Conservation (phyloP, 2,888 invertebrate genomes). For the Muschampia staudingeri region DNA sequence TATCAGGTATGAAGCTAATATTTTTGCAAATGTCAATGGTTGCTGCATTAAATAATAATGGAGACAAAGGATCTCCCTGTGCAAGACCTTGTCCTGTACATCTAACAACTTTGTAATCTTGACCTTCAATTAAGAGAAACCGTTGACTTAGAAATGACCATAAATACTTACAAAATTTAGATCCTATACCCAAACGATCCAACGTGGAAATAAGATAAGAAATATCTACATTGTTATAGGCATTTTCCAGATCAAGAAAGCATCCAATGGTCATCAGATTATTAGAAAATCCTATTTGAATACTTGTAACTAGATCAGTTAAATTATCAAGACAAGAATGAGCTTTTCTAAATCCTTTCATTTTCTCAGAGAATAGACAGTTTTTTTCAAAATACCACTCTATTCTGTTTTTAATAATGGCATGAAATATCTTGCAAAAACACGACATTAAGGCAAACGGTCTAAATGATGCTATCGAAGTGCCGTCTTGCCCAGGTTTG, state of each 20-base stretch:
- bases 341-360: not conserved
- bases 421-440: not conserved
- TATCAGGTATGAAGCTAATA: not conserved
- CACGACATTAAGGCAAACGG: not conserved
- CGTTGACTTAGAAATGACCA: not conserved
- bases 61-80: not conserved
- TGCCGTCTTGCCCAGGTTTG: not conserved
- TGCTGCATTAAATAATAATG: not conserved
- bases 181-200: not conserved
- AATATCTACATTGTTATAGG: not conserved
- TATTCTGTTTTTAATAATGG: not conserved
- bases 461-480: not conserved
- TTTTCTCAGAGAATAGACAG: not conserved
- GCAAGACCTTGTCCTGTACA: not conserved
- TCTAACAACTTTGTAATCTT: not conserved
- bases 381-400: conserved; percentile 1
- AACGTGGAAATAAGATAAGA: not conserved
- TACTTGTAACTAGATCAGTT: not conserved
- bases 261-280: not conserved
- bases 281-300: not conserved
- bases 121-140: not conserved
- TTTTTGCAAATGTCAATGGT: not conserved
- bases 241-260: not conserved
- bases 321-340: not conserved
- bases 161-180: not conserved